Evolutionary conservation across 2,113 vertebrate genomes (phyloP), one percentile per base, ranked within the genome.

Genomic region (Hyperopisus bebe): DNA sequence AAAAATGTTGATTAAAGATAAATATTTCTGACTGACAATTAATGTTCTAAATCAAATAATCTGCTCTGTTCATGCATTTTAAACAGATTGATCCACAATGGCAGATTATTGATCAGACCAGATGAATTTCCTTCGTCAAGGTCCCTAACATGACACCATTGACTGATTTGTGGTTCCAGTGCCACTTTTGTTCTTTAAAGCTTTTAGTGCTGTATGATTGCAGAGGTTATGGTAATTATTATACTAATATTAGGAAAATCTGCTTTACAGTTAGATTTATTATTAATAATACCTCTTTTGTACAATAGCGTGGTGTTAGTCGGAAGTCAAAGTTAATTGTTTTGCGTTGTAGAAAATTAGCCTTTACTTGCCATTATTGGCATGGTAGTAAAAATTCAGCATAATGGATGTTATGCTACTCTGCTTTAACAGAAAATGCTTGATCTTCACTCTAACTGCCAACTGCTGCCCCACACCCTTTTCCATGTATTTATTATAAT

Each of bases 141-240:
- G 86, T 92, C 84, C 90, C 89, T 89, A 92, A 92, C 91, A 90
- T 91, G 88, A 91, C 89, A 90, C 90, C 88, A 88, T 84, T 86
- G 90, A 82, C 84, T 90, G 77, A 87, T 55, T 21, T 0, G 5
- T 55, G 53, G 19, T 5, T 24, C 19, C 19, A 55, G 53, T 55
- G 10, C 17, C 13, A 17, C 48, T 50, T 51, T 24, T 46, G 27
- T 51, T 27, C n/a, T n/a, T 86, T 86, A 82, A 82, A 39, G 35
- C 19, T 84, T 47, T 46, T 10, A 46, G 19, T 42, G 39, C 39
- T 47, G 27, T 21, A 84, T 46, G 5, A 80, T 19, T 80, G 74
- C 74, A 42, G 74, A 35, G 74, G n/a, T 31, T 27, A 70, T 5
- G 10, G n/a, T 70, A 70, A 80, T 42, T 80, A 19, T 17, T 42